Evolutionary conservation across 1,140 invertebrate species (phyloP), one percentile per base, ranked within the genome.

Genomic region (Megalopta genalis): DNA sequence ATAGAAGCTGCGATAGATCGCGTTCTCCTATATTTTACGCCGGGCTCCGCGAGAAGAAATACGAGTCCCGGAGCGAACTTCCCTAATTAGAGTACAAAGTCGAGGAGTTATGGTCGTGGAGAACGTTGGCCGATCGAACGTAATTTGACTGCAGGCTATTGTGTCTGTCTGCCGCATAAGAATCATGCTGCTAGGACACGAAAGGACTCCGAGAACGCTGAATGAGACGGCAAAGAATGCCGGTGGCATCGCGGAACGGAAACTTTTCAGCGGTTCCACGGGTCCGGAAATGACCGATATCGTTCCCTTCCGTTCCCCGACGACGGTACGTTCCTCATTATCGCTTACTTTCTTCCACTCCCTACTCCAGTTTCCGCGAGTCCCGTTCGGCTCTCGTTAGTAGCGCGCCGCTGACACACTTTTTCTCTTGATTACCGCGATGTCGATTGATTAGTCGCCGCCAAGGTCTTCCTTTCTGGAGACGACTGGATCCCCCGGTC

Each of bases 361-460:
- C 27, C 12, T 18, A 4, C 14, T 54, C 16, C 60, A 46, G 12
- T 54, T 46, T 57, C 16, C 46, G 14, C 23, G 52, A 27, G 49
- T 80, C 78, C 71, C 49, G 39, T 42, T 57, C 57, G 46, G 37
- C 21, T 78, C 60, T 78, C 60, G 75, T 63, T 83, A 83, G 46
- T 77, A 54, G 27, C 52, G 4, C 37, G 25, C 8, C 25, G 14
- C 27, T 74, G 80, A 77, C 80, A 79, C 42, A 70, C 78, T 87
- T 87, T 81, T 85, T 78, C 64, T n/a, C 68, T 59, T 70, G 74
- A 84, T 84, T 81, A 85, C 25, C 79, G 39, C 70, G 74, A 78
- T 86, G 62, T 78, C 84, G 71, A 86, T 86, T 82, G 84, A 86
- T 86, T 76, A 82, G 75, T 85, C 75, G 49, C 46, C 52, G 70